Base-by-base conservation (phyloP, 2,797 vertebrate species). In the Gymnothorax javanicus region DNA sequence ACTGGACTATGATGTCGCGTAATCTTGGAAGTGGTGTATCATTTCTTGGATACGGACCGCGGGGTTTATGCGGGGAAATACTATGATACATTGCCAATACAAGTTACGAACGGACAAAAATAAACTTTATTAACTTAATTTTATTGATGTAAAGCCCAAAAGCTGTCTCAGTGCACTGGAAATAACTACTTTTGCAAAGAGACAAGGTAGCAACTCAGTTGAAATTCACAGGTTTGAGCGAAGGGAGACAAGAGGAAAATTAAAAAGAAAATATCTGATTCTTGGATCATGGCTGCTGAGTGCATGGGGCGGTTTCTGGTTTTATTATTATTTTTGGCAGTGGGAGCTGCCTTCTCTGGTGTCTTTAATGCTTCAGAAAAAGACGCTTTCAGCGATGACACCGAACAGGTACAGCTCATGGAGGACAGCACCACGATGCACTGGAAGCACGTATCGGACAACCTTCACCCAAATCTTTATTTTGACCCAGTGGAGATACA, bases 251-350 rank as follows among this genome's bases (percentile, higher is more conserved):
- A 85, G 56, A 84, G 58, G 56, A 86, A 87, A 83, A 15, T 82
- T 71, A 83, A 90, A 87, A 71, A 67, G 67, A 58, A 33, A 77
- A 89, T 91, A 92, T 93, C 90, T 91, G 91, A 84, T 90, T 91
- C 87, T 88, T 95, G 96, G 95, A 96, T 96, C 96, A 97, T 97
- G 97, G 97, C 96, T 94, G 87, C 94, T 90, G 93, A 95, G 93
- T 95, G 95, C 91, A 90, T 67, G 12, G 94, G 94, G 93, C 95
- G 94, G 94, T 93, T 90, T 91, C 89, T 82, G 86, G 85, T 91
- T 89, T 89, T 97, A 62, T 92, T 96, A 92, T 93, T 96, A 93
- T 91, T 91, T 62, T 90, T 96, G 90, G 90, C 89, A 86, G 89
- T 95, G 89, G 94, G 86, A 86, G 69, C 95, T 93, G 93, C 93